Percentiles rank a stretch among this genome's conserved stretches.
Conservation (phyloP, 53 echinoderm and acorn worm species). For the Luidia sarsii region DNA sequence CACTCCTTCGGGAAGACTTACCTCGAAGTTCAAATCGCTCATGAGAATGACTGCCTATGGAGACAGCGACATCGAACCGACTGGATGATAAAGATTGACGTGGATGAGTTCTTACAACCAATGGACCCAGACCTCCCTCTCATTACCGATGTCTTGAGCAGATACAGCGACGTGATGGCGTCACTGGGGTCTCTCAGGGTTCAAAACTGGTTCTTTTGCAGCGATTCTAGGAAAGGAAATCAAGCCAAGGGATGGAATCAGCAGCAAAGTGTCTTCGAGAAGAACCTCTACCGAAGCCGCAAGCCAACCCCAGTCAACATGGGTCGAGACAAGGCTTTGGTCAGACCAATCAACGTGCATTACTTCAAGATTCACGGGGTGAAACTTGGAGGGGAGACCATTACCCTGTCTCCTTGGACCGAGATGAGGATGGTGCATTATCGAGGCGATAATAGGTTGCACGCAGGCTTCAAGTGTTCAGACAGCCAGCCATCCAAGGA, state of each 20-base stretch:
- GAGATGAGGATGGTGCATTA: constrained; percentile 76
- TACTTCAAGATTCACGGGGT: constrained; percentile 72
- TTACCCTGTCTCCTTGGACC: constrained; percentile 52
- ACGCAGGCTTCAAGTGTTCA: constrained; percentile 55
- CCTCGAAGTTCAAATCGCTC: constrained; percentile 73
- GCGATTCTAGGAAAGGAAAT: neutral
- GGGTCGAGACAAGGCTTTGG: constrained; percentile 69
- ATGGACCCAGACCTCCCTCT: constrained; percentile 47
- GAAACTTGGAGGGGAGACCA: constrained; percentile 59
- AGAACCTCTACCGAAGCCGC: constrained; percentile 36
- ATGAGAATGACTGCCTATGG: constrained; percentile 80
- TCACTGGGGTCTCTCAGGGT: constrained; percentile 46
- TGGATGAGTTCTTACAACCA: constrained; percentile 81
- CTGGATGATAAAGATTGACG: constrained; percentile 82
- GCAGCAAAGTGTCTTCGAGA: constrained; percentile 49
- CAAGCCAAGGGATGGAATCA: neutral
- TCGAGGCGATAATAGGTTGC: constrained; percentile 62
- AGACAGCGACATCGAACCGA: constrained; percentile 46
- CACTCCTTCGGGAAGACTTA: constrained; percentile 67
- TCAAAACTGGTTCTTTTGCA: constrained; percentile 79
- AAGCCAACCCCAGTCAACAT: constrained; percentile 55
- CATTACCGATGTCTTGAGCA: constrained; percentile 32
- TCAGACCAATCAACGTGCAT: constrained; percentile 62
- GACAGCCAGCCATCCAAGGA: constrained; percentile 20
- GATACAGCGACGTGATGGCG: neutral